Evolutionary conservation across 1,140 invertebrate genomes (phyloP), one percentile per base, ranked within the genome.

Genomic region (Bombus sibiricus): DNA sequence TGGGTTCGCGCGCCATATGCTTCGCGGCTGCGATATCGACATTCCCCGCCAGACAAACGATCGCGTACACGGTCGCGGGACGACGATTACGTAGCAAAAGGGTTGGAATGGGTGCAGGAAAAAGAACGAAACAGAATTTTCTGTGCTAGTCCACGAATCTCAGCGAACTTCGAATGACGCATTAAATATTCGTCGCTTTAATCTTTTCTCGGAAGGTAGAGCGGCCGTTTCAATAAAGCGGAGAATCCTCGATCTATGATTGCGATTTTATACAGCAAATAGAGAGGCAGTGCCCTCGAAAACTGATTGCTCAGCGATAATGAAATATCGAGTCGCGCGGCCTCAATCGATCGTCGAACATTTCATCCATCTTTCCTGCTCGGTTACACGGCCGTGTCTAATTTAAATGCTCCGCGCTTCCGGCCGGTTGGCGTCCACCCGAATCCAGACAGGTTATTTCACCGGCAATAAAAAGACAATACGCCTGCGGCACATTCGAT

Each of bases 381-480:
- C 76, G 68, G 53, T 85, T 85, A 85, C 76, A 73, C 41, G 76
- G 18, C 53, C 68, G 53, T 85, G 83, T 85, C 76, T 85, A 85
- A 85, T 85, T 85, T 85, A 85, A 85, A 85, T 34, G 73, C 62
- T 59, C 71, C 72, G 41, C 74, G 64, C 74, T 83, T 78, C 81
- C 81, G 59, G 59, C 28, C 41, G 22, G 39, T 25, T 57, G 53
- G 47, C 28, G 64, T 25, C 34, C 28, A 4, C 43, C 37, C 53
- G 66, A 59, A 47, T 80, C 76, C 68, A 85, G 83, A 85, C 83
- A 85, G 83, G 83, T 80, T 85, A 85, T 85, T 80, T 76, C 68
- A n/a, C 4, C n/a, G 59, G 62, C 78, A n/a, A 81, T 85, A 81
- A 81, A 85, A 85, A 68, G 84, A 85, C 84, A 81, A 85, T 74